Evolutionary conservation across 1,140 invertebrate species (phyloP).

Genomic region (Drosophila teissieri): DNA sequence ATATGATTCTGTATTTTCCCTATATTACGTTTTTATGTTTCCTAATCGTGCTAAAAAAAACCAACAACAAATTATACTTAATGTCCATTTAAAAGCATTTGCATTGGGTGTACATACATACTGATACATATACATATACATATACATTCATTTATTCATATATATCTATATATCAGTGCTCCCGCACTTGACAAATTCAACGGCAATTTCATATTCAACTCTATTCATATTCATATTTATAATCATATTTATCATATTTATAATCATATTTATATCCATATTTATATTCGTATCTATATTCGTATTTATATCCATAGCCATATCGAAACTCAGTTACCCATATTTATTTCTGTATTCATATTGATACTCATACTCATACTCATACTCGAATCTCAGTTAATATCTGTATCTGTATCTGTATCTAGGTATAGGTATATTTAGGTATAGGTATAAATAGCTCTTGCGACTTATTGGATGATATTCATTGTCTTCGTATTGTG

Average conservation of each 20-base stretch:
- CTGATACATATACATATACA: slow-evolving; percentile 23
- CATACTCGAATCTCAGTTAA: slow-evolving; percentile 10
- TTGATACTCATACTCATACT: slow-evolving; percentile 25
- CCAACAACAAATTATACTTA: slow-evolving; percentile 60
- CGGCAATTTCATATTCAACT: slow-evolving; percentile 64
- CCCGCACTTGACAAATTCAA: slow-evolving; percentile 46
- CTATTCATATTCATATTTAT: slow-evolving; percentile 12
- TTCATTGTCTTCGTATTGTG: slow-evolving; percentile 76
- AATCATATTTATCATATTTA: slow-evolving; percentile 32
- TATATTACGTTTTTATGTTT: slow-evolving; percentile 28
- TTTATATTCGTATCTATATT: slow-evolving; percentile 12
- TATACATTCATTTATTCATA: slow-evolving; percentile 19
- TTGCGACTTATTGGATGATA: slow-evolving; percentile 77
- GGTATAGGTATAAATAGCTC: slow-evolving; percentile 50
- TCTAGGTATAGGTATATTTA: slow-evolving; percentile 8
- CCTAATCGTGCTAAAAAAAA: slow-evolving; percentile 70
- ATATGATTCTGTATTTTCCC: slow-evolving; percentile 18
- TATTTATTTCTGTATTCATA: slow-evolving; percentile 4
- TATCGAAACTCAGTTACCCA: background rate
- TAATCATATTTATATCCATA: slow-evolving; percentile 20
- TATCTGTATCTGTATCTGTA: background rate
- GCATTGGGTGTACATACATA: slow-evolving; percentile 27
- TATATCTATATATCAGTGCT: slow-evolving; percentile 43
- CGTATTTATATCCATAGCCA: slow-evolving; percentile 30
- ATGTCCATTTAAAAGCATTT: slow-evolving; percentile 56